These are phyloP conservation scores for Xanthorhoe spadicearia DNA, from an alignment of 2,888 invertebrate species.

Conservation along the genomic window DNA sequence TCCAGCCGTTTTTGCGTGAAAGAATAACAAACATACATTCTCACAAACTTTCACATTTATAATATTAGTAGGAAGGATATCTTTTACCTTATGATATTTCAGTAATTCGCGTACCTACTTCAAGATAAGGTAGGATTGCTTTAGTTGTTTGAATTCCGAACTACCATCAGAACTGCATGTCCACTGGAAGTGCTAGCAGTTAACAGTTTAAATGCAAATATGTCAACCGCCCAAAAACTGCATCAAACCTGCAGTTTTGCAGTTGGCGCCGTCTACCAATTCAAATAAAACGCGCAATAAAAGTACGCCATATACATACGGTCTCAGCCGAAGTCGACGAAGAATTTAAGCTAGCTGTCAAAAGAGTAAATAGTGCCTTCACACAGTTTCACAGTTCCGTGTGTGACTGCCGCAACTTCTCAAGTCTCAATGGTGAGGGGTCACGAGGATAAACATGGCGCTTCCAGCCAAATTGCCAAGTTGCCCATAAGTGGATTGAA, in stretches of 20 bases:
- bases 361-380: constrained; percentile 16
- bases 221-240: no score
- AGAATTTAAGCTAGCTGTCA: background rate
- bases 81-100: no score
- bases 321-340: background rate
- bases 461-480: constrained; percentile 68
- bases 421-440: constrained; percentile 65
- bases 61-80: no score
- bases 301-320: background rate
- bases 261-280: no score
- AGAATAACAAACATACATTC: no score
- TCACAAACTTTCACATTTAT: no score
- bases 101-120: background rate
- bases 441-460: constrained; percentile 70
- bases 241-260: no score
- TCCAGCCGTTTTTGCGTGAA: no score
- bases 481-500: constrained; percentile 74
- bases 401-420: constrained; percentile 56
- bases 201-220: no score
- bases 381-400: constrained; percentile 42
- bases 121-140: background rate
- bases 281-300: no score
- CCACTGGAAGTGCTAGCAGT: no score
- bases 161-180: background rate
- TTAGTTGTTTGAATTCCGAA: background rate